A percentile compares a stretch with the other conserved stretches of the same genome.
phyloP scores from a whole-genome alignment of 2,797 vertebrate genomes.

The Benthosema pterotum region DNA sequence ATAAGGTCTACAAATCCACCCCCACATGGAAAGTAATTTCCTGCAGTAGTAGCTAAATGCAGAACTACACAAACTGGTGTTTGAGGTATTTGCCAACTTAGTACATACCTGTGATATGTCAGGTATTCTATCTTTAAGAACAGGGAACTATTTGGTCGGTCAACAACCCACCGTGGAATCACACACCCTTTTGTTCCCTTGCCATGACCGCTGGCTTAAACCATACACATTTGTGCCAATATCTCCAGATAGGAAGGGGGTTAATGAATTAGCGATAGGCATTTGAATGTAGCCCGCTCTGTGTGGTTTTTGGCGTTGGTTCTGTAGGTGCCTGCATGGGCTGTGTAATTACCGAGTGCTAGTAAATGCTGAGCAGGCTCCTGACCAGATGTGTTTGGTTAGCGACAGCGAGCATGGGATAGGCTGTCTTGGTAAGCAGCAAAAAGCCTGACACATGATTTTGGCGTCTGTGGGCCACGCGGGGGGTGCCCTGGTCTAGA shows the following conservation, averaged over 20 bases:
- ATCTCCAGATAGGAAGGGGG: slow-evolving; percentile 45
- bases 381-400: slow-evolving; percentile 74
- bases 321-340: slow-evolving; percentile 57
- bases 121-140: no score
- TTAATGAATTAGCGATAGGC: slow-evolving; percentile 71
- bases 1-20: no score
- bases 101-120: no score
- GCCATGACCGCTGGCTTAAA: not conserved
- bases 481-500: slow-evolving; percentile 23
- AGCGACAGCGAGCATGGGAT: slow-evolving; percentile 37
- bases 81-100: no score
- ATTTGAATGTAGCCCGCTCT: slow-evolving; percentile 61
- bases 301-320: slow-evolving; percentile 66
- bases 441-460: slow-evolving; percentile 30
- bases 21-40: not conserved
- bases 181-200: not conserved
- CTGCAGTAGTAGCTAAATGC: not conserved
- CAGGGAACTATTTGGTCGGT: slow-evolving; percentile 11
- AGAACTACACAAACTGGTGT: not conserved
- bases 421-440: slow-evolving; percentile 30
- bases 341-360: slow-evolving; percentile 72
- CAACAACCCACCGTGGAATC: slow-evolving; percentile 20
- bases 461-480: slow-evolving; percentile 36
- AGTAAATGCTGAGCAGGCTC: slow-evolving; percentile 74
- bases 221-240: not conserved